phyloP scores from a whole-genome alignment of 1,140 invertebrate genomes.

The Rhagoletis zephyria region DNA sequence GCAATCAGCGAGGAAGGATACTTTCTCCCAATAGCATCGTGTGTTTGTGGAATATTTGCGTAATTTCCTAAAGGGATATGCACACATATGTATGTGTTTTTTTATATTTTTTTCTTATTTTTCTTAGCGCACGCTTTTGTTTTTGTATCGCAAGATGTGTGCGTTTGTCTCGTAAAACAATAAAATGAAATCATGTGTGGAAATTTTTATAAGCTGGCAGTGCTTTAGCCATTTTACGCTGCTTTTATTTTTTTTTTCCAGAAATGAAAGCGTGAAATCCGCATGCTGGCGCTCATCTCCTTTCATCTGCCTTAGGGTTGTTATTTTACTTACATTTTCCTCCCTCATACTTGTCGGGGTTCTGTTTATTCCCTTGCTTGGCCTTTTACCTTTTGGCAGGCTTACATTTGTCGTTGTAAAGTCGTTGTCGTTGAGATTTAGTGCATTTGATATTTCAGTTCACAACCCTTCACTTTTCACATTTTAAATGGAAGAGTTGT shows the following conservation, averaged over 20 bases:
- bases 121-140: no score
- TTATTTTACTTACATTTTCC: neutral
- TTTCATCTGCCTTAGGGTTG: neutral
- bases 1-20: no score
- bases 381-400: slow-evolving; percentile 12
- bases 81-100: no score
- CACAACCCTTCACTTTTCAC: slow-evolving; percentile 39
- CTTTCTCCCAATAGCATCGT: no score
- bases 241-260: neutral
- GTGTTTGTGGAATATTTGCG: no score
- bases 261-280: slow-evolving; percentile 29
- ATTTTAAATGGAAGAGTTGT: neutral
- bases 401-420: slow-evolving; percentile 20
- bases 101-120: no score
- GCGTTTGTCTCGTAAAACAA: slow-evolving; percentile 36
- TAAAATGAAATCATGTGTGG: slow-evolving; percentile 48
- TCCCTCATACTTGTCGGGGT: neutral
- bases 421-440: slow-evolving; percentile 26
- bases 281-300: neutral
- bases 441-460: slow-evolving; percentile 31
- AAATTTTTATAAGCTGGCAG: slow-evolving; percentile 46
- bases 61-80: no score
- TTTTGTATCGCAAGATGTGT: neutral
- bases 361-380: neutral
- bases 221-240: slow-evolving; percentile 20